Percentiles rank a stretch among this genome's conserved stretches.
Conservation (phyloP, 1,140 invertebrate genomes). For the Meloidogyne chitwoodi region DNA sequence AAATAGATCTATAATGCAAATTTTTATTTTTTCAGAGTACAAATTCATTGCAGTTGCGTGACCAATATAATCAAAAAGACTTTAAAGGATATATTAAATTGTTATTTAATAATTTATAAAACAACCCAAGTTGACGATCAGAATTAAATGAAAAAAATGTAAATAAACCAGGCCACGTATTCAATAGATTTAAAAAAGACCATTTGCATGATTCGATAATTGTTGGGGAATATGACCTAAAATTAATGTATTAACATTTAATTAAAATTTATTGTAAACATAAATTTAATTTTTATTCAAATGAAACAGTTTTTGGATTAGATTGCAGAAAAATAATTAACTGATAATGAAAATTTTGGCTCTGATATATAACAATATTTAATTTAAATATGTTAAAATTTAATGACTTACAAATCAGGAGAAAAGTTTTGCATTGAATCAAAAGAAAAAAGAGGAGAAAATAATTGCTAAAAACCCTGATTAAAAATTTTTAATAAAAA, state of each 20-base stretch:
- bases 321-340: no score
- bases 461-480: neutral
- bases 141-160: neutral
- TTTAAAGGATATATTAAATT: neutral
- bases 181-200: neutral
- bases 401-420: neutral
- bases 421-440: neutral
- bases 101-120: neutral
- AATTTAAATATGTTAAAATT: no score
- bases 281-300: no score
- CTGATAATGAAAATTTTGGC: no score
- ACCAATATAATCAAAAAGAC: neutral
- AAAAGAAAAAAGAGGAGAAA: neutral
- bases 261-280: no score
- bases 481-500: neutral
- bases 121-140: neutral
- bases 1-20: neutral
- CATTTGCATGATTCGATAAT: neutral
- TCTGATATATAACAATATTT: no score
- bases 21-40: neutral
- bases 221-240: neutral
- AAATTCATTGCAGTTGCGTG: neutral
- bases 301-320: no score
- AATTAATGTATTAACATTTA: no score
- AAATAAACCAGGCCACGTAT: neutral